A percentile compares a stretch with the other conserved stretches of the same genome.
These are phyloP conservation scores for Myiagra hebetior DNA, from an alignment of 2,113 vertebrate species.

Conservation along the genomic window DNA sequence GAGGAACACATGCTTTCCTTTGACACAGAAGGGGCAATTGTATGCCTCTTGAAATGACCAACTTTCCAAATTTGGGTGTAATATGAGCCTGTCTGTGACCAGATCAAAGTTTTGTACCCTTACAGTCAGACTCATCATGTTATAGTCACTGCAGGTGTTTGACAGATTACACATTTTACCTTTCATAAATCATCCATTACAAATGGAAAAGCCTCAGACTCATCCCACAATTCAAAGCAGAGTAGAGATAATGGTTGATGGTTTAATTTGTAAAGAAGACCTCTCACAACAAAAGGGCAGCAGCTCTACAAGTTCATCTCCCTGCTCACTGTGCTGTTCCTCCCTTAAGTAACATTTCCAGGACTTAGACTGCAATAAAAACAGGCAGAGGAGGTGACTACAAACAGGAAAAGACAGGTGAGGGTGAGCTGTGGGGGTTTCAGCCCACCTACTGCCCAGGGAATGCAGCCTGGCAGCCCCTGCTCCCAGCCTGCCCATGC, in stretches of 20 bases:
- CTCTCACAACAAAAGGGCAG: neutral
- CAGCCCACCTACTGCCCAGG: neutral
- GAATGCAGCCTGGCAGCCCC: neutral
- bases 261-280: neutral
- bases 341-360: neutral
- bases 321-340: rapidly evolving
- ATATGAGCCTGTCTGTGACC: neutral
- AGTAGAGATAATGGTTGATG: neutral
- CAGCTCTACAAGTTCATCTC: neutral
- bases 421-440: neutral
- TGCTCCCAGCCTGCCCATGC: rapidly evolving
- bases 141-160: neutral
- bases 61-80: neutral
- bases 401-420: neutral
- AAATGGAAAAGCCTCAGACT: neutral
- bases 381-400: neutral
- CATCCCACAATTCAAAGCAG: neutral
- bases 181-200: neutral
- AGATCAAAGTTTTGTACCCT: neutral
- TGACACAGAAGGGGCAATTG: neutral
- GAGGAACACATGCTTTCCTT: neutral
- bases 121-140: neutral
- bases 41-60: neutral
- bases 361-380: neutral
- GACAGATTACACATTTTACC: neutral